phyloP scores from a whole-genome alignment of 2,888 invertebrate genomes.

The Trachelus tabidus region DNA sequence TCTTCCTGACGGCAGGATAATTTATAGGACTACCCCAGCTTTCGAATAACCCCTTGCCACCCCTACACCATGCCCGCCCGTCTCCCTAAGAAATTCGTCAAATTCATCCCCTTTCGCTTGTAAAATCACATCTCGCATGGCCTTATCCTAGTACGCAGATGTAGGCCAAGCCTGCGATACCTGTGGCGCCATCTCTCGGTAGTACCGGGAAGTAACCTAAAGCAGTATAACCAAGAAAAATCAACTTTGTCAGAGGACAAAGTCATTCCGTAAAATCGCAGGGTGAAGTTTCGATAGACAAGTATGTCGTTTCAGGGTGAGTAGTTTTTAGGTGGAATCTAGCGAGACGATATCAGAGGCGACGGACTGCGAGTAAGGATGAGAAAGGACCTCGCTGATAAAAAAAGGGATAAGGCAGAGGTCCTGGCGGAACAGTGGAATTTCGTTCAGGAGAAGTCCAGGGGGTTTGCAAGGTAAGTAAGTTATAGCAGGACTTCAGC shows the following conservation, averaged over 20 bases:
- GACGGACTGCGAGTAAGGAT: neutral
- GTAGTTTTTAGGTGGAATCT: neutral
- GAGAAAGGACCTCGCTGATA: neutral
- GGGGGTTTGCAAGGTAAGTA: constrained; percentile 18
- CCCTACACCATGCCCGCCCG: neutral
- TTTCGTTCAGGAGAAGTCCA: neutral
- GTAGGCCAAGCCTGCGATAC: neutral
- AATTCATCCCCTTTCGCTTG: neutral
- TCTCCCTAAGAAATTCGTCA: neutral
- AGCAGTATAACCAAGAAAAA: neutral
- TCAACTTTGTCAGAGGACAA: neutral
- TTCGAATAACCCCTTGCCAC: neutral
- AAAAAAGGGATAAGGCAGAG: neutral
- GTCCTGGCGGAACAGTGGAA: neutral
- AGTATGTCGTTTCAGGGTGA: neutral
- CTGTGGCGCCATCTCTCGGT: neutral
- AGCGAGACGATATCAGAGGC: neutral
- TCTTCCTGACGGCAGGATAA: constrained; percentile 36
- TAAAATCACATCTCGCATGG: neutral
- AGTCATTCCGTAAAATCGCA: neutral
- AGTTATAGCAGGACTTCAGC: constrained; percentile 21
- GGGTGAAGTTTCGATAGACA: neutral
- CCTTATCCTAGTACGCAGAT: neutral
- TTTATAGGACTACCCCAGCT: constrained; percentile 31
- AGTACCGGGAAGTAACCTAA: neutral